Conservation (phyloP, 1,140 invertebrate genomes). For the Himalopsyche phryganea region DNA sequence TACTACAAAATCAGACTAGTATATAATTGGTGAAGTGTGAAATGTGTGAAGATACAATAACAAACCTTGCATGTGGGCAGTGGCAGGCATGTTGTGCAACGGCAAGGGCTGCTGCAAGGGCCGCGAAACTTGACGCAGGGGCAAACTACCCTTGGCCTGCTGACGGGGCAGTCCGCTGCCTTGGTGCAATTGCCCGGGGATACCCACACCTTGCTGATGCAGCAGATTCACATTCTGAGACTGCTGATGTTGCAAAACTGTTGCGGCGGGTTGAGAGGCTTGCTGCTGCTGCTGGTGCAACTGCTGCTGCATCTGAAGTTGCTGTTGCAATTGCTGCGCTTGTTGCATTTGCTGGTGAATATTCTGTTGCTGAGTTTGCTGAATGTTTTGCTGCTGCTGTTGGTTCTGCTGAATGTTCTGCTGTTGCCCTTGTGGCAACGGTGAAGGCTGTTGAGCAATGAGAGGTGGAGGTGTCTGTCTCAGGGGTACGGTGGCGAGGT, state of each 20-base stretch:
- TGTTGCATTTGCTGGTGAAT: slow-evolving; percentile 3
- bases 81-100: slow-evolving; percentile 10
- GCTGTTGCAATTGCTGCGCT: slow-evolving; percentile 10
- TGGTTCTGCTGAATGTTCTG: slow-evolving; percentile 11
- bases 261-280: not conserved
- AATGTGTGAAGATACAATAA: no score
- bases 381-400: not conserved
- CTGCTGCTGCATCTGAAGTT: not conserved
- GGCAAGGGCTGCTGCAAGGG: slow-evolving; percentile 20
- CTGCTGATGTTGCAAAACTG: slow-evolving; percentile 6
- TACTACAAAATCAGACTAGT: no score
- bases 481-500: slow-evolving; percentile 12
- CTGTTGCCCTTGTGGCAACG: slow-evolving; percentile 13
- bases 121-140: slow-evolving; percentile 15
- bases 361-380: slow-evolving; percentile 12
- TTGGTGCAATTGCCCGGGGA: not conserved
- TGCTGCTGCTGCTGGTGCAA: slow-evolving; percentile 11
- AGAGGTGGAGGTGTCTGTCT: slow-evolving; percentile 22
- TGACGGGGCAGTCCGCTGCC: not conserved
- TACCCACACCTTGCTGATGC: not conserved
- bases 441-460: slow-evolving; percentile 7
- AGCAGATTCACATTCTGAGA: slow-evolving; percentile 4
- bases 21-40: no score
- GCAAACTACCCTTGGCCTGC: not conserved
- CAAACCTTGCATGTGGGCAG: slow-evolving; percentile 8